phyloP scores from a whole-genome alignment of 2,113 vertebrate genomes.

The Alouatta palliata region DNA sequence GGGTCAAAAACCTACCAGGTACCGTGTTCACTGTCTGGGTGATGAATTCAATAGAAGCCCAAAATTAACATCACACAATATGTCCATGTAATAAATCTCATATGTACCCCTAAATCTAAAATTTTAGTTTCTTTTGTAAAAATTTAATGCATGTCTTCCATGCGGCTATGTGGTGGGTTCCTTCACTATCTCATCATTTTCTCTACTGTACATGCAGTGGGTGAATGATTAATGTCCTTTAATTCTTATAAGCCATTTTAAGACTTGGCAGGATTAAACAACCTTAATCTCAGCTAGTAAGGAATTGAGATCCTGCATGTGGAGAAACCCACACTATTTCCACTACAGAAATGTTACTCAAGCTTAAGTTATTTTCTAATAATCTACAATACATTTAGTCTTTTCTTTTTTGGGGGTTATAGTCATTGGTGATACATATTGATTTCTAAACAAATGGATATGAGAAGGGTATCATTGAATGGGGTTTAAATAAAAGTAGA shows the following conservation, averaged over 20 bases:
- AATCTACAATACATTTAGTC: not conserved
- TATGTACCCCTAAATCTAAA: no score
- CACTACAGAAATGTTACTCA: not conserved
- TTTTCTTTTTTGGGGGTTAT: not conserved
- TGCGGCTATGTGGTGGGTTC: not conserved
- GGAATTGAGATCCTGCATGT: not conserved
- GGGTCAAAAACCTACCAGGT: no score
- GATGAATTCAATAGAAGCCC: no score
- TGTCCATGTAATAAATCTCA: no score
- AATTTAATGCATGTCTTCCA: not conserved
- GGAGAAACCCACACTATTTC: not conserved
- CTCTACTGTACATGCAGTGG: not conserved
- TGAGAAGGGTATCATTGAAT: not conserved
- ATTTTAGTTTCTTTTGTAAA: not conserved
- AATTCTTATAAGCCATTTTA: not conserved
- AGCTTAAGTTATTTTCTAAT: not conserved
- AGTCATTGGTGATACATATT: not conserved
- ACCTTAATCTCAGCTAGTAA: not conserved
- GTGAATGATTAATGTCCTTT: not conserved
- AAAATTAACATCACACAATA: no score
- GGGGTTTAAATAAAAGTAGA: slow-evolving; percentile 8
- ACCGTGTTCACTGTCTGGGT: no score
- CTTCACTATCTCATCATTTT: not conserved
- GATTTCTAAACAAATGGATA: not conserved
- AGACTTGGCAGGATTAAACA: not conserved